Evolutionary conservation across 2,113 vertebrate genomes (phyloP).

Genomic region (Abramis brama): DNA sequence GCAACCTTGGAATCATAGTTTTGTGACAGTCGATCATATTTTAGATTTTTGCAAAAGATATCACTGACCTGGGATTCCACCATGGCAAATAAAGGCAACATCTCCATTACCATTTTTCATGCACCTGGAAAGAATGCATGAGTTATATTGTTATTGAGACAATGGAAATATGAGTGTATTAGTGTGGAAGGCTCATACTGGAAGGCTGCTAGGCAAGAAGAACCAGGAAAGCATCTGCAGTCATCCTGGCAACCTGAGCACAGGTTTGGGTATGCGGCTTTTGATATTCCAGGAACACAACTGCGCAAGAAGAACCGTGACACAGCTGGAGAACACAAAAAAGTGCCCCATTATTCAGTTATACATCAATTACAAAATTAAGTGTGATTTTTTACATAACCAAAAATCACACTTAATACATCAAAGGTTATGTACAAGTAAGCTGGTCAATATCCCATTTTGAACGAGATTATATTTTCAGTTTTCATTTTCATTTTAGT

Average conservation of each 20-base stretch:
- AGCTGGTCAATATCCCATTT: too few species aligned
- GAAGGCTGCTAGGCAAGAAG: slow-evolving; percentile 74
- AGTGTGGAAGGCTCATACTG: slow-evolving; percentile 72
- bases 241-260: slow-evolving; percentile 77
- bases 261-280: slow-evolving; percentile 54
- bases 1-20: background rate
- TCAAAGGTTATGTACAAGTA: too few species aligned
- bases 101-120: slow-evolving; percentile 80
- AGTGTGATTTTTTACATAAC: background rate
- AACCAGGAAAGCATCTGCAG: slow-evolving; percentile 70
- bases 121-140: slow-evolving; percentile 75
- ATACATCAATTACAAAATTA: background rate
- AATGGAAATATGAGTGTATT: background rate
- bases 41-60: background rate
- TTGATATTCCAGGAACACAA: slow-evolving; percentile 79
- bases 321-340: slow-evolving; percentile 72
- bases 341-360: background rate
- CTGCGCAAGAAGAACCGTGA: slow-evolving; percentile 73
- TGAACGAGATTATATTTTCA: too few species aligned
- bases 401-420: background rate
- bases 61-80: slow-evolving; percentile 80
- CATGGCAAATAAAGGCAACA: slow-evolving; percentile 87
- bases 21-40: background rate
- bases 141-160: background rate
- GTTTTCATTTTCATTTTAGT: too few species aligned